These are phyloP conservation scores for Laspeyria flexula DNA, from an alignment of 2,888 invertebrate species.

Conservation along the genomic window DNA sequence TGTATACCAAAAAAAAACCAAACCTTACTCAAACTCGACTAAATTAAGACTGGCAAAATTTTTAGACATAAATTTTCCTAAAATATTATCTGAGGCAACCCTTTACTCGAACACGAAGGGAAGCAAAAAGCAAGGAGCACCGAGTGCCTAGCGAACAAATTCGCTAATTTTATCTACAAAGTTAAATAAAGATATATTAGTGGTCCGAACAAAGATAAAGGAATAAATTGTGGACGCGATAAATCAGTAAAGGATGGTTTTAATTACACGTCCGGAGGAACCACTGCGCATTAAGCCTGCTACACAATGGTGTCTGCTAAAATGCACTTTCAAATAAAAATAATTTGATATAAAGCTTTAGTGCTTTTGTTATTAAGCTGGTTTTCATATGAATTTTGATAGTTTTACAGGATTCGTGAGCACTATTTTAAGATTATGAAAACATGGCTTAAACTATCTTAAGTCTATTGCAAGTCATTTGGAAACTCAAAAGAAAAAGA, in stretches of 20 bases:
- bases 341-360: neutral
- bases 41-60: slow-evolving; percentile 43
- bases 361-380: neutral
- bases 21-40: neutral
- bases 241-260: slow-evolving; percentile 85
- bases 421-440: too few relatives aligned
- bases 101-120: slow-evolving; percentile 65
- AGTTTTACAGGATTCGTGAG: neutral
- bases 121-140: slow-evolving; percentile 22
- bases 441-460: too few relatives aligned
- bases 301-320: slow-evolving; percentile 28
- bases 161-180: slow-evolving; percentile 80
- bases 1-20: neutral
- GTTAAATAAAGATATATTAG: slow-evolving; percentile 84
- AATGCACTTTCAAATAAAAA: neutral
- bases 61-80: slow-evolving; percentile 62
- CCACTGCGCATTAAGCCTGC: slow-evolving; percentile 45
- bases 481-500: too few relatives aligned
- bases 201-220: slow-evolving; percentile 82
- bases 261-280: slow-evolving; percentile 77
- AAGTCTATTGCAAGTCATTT: too few relatives aligned
- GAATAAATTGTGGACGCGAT: slow-evolving; percentile 83
- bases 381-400: neutral
- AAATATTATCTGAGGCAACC: slow-evolving; percentile 67
- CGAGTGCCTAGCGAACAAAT: slow-evolving; percentile 63